Percentiles rank a stretch among this genome's conserved stretches.
Conservation (phyloP, 2,888 invertebrate genomes). For the Pecten maximus region DNA sequence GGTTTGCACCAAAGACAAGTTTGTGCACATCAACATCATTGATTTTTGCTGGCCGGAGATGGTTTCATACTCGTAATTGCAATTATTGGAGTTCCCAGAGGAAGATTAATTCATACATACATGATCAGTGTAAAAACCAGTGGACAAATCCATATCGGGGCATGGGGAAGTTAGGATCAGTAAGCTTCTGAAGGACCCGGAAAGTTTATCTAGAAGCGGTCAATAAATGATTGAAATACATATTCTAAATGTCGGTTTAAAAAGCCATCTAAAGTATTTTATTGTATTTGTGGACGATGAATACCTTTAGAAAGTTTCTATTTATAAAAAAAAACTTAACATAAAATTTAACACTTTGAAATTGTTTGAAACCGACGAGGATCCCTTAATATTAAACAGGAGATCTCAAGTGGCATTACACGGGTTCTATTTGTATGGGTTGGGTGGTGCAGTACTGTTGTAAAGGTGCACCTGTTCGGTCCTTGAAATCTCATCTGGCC, state of each 20-base stretch:
- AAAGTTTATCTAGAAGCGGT: neutral
- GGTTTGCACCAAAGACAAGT: constrained; percentile 29
- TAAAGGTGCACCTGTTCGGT: constrained; percentile 3
- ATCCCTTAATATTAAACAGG: neutral
- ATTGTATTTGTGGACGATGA: no score
- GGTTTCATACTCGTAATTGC: constrained; percentile 20
- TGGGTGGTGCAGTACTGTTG: neutral
- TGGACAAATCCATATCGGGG: neutral
- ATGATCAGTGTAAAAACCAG: constrained; percentile 11
- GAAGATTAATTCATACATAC: constrained; percentile 33
- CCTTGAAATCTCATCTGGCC: constrained; percentile 24
- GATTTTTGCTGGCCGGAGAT: constrained; percentile 33
- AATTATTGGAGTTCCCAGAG: constrained; percentile 22
- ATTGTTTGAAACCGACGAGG: neutral
- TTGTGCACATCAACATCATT: constrained; percentile 29
- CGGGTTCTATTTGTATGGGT: neutral
- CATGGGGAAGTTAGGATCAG: neutral
- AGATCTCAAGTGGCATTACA: neutral
- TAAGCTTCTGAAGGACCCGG: neutral
- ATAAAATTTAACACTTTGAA: neutral
- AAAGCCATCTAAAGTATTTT: no score
- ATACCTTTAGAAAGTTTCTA: no score
- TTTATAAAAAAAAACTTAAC: neutral
- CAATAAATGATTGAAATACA: no score
- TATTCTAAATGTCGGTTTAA: no score